Evolutionary conservation across 2,113 vertebrate species (phyloP).

Genomic region (Phalacrocorax brasilianus): DNA sequence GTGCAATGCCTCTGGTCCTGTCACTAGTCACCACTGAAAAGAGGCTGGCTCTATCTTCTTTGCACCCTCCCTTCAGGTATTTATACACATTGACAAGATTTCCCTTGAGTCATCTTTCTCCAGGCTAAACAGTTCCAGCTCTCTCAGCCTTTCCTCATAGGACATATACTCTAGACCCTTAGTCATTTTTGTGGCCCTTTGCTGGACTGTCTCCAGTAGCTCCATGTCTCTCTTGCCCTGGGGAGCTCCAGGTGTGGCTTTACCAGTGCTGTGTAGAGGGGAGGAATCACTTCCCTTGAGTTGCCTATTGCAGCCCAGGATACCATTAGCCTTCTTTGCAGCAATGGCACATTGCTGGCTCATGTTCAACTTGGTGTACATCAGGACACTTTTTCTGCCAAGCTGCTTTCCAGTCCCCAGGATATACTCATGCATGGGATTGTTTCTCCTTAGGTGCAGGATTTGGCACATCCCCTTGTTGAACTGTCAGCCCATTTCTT

Average conservation of each 20-base stretch:
- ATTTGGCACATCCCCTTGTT: background rate
- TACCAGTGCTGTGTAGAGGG: background rate
- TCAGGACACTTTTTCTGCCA: background rate
- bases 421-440: background rate
- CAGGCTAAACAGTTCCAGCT: background rate
- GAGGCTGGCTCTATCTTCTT: background rate
- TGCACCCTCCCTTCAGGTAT: background rate
- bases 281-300: background rate
- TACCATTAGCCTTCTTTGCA: background rate
- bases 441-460: background rate
- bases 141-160: background rate
- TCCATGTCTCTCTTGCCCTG: background rate
- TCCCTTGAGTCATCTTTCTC: background rate
- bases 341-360: background rate
- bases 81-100: background rate
- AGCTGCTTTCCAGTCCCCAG: background rate
- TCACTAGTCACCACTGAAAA: no score
- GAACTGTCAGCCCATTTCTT: background rate
- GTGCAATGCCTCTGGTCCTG: no score
- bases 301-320: background rate
- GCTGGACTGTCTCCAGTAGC: background rate
- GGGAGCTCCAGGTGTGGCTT: background rate
- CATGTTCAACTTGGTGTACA: background rate
- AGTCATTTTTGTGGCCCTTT: background rate
- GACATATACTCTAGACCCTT: no score